Base-by-base conservation (phyloP, 2,888 invertebrate species). In the Scrobipalpa costella region DNA sequence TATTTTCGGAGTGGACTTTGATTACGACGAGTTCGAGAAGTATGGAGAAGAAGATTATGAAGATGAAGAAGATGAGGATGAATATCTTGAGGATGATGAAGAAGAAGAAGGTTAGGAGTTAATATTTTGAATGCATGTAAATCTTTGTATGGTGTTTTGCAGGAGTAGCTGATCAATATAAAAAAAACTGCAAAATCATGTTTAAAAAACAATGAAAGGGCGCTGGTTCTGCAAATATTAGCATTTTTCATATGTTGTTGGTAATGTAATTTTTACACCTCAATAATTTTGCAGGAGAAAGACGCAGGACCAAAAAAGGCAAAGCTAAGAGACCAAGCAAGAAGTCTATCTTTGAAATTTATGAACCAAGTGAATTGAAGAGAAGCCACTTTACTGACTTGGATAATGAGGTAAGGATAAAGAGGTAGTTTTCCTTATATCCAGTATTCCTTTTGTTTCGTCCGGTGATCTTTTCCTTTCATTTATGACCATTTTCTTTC, bases 1-100 rank as follows among this genome's bases (percentile, higher is more conserved):
- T 81, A 98, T 99, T 70, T 99, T 99, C 82, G 99, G 99, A 34
- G 98, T 99, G n/a, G 99, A 99, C 83, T 99, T 99, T 86, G 98
- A 98, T 79, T 98, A 96, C 79, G 97, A 97, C 66, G 97, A 98
- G 71, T 96, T 98, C 84, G 95, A 95, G 62, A 96, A 96, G 77
- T 96, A 96, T 77, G 97, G 95, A 7, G 96, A 97, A 62, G 97
- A 97, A 69, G 96, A 96, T 67, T 96, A 97, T 74, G 95, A 95
- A 63, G 96, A 96, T 60, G 96, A 96, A 36, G 96, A 96, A 1
- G 96, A 96, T 9, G 96, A 96, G 63, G 91, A 90, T 59, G 95
- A 96, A 67, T 96, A 97, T 72, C 93, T 96, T 64, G 96, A 96
- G 66, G 95, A 96, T 68, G 95, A 95, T 15, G 65, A 66, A 13